These are phyloP conservation scores for Apodemia duryi DNA, from an alignment of 2,888 invertebrate genomes.

Conservation along the genomic window DNA sequence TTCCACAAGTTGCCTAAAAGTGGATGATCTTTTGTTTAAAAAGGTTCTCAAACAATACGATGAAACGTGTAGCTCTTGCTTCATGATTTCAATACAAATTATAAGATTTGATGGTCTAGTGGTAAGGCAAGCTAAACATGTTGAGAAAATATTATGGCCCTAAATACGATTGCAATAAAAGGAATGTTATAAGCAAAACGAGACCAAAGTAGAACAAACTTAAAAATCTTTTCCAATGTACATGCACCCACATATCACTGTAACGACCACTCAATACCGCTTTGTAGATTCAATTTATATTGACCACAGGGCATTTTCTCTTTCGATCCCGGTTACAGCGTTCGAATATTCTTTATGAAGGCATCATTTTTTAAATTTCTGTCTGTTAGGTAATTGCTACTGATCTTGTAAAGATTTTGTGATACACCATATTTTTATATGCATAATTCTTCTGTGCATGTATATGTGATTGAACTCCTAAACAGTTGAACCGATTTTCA, in stretches of 20 bases:
- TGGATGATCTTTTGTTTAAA: too few species aligned
- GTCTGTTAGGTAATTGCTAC: neutral
- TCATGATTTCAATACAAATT: too few species aligned
- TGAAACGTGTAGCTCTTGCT: too few species aligned
- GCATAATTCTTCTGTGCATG: too few species aligned
- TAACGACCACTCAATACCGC: slow-evolving; percentile 60
- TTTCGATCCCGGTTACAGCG: slow-evolving; percentile 41
- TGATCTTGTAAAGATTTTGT: neutral
- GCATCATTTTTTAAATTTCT: slow-evolving; percentile 47
- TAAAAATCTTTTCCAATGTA: slow-evolving; percentile 39
- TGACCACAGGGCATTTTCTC: slow-evolving; percentile 60
- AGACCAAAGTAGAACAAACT: slow-evolving; percentile 24
- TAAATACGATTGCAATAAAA: neutral
- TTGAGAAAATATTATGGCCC: too few species aligned
- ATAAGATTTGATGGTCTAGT: too few species aligned
- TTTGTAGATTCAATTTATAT: slow-evolving; percentile 64
- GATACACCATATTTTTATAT: neutral
- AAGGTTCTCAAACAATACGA: too few species aligned
- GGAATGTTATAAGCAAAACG: neutral
- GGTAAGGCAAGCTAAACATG: too few species aligned
- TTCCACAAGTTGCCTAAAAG: too few species aligned
- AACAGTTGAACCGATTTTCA: too few species aligned
- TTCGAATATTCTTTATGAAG: slow-evolving; percentile 43
- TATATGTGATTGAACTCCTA: too few species aligned
- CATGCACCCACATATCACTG: slow-evolving; percentile 53